phyloP scores from a whole-genome alignment of 2,113 vertebrate genomes.

The Prionailurus viverrinus region DNA sequence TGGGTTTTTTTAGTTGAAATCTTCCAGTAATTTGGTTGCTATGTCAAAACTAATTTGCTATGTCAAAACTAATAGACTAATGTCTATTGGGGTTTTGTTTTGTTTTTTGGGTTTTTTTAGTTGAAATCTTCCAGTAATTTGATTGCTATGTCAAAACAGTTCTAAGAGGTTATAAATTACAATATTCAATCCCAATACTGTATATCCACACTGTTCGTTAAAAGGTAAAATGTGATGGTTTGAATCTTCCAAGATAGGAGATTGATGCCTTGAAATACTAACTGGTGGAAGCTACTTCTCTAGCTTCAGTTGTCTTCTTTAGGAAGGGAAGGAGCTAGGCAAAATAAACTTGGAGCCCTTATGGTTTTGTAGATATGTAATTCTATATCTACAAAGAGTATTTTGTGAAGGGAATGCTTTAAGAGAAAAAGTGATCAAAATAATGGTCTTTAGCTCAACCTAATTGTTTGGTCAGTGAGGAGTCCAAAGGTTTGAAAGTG shows the following conservation, averaged over 20 bases:
- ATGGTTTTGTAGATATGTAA: background rate
- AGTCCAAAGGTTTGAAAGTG: background rate
- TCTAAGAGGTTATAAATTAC: slow-evolving; percentile 2
- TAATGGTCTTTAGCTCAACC: slow-evolving; percentile 3
- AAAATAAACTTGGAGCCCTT: slow-evolving; percentile 15
- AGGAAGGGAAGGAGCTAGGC: background rate
- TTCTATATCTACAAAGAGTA: slow-evolving; percentile 8
- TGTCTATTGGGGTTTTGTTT: no score
- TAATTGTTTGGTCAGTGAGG: background rate
- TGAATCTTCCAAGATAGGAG: background rate
- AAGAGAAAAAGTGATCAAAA: slow-evolving; percentile 51
- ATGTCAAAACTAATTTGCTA: background rate
- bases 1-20: background rate
- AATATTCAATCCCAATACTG: background rate
- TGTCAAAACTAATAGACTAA: background rate
- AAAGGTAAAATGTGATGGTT: background rate
- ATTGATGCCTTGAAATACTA: background rate
- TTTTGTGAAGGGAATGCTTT: background rate
- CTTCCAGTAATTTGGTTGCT: slow-evolving; percentile 33
- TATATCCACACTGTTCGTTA: background rate
- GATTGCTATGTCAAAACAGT: background rate
- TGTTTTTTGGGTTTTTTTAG: background rate
- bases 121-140: slow-evolving; percentile 46
- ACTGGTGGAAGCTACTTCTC: background rate
- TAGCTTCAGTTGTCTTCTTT: background rate